Evolutionary conservation across 1,140 invertebrate genomes (phyloP), one percentile per base, ranked within the genome.

Genomic region (Papilio helenus): DNA sequence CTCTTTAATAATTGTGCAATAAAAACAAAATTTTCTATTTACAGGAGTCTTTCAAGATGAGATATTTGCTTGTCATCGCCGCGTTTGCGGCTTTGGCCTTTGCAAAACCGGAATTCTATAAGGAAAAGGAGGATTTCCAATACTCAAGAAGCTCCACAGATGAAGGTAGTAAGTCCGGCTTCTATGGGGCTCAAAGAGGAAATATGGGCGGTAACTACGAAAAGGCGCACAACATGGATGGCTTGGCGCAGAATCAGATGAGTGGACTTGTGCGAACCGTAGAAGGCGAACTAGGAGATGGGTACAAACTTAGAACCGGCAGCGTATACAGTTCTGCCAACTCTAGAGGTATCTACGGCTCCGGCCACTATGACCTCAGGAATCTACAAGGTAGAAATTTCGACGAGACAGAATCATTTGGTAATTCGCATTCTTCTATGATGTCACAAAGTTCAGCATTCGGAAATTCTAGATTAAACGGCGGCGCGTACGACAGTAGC

Each of bases 201-300:
- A 95, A 95, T 76, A 94, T 95, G 93, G 94, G 93, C 20, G 94
- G 94, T 1, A 95, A 95, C 80, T 95, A 89, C 61, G 94, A 95
- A 86, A 84, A 85, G 23, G 92, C 94, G 10, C 94, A 95, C 79
- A 95, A 95, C 82, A 95, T 95, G 94, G 94, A 95, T 82, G 79
- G 79, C 0, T 78, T 92, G 74, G 94, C 94, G 16, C 92, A 94
- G 76, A 83, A 90, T 65, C 94, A 95, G 83, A 93, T 95, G 93
- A 92, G 93, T 58, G 90, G 89, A 12, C 83, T 92, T 12, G 88
- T 92, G 4, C 83, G 83, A 26, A 89, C 92, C 85, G 91, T 94
- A 2, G 89, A 94, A 71, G 90, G 90, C 23, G 92, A 95, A 85
- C 77, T 95, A 42, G 94, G 94, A 16, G 90, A 92, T 29, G 93